phyloP scores from a whole-genome alignment of 2,797 vertebrate species.

The Pangasius larnaudii region DNA sequence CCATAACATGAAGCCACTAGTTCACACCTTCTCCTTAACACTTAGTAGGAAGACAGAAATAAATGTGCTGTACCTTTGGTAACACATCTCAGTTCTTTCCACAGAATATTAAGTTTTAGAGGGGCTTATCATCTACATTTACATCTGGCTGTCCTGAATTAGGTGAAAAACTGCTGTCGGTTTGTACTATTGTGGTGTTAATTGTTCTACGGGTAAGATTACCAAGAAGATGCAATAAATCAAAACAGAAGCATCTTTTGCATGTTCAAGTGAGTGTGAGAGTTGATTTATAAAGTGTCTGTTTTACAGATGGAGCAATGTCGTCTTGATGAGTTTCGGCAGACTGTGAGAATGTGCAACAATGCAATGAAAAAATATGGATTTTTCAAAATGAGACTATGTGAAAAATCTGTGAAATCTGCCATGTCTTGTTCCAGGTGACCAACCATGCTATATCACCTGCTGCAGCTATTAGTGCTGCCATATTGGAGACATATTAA shows the following conservation, averaged over 20 bases:
- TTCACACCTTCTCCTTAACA: constrained; percentile 10
- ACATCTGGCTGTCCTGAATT: not conserved
- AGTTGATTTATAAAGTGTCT: constrained; percentile 58
- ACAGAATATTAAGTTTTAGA: not conserved
- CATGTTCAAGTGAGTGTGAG: constrained; percentile 26
- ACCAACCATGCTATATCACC: constrained; percentile 31
- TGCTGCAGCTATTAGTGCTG: constrained; percentile 28
- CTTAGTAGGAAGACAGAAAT: constrained; percentile 20
- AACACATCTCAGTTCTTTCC: not conserved
- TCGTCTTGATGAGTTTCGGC: constrained; percentile 65
- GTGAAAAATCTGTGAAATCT: constrained; percentile 64
- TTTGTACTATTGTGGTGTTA: constrained; percentile 37
- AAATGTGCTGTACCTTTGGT: constrained; percentile 11
- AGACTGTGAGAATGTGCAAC: constrained; percentile 47
- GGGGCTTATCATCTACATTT: not conserved
- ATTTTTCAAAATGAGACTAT: constrained; percentile 70
- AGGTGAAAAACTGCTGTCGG: constrained; percentile 9
- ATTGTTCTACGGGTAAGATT: constrained; percentile 28
- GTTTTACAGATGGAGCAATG: constrained; percentile 57
- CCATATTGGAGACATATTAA: not conserved
- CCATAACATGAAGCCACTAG: not conserved
- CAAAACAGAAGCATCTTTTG: constrained; percentile 5
- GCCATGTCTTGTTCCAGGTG: constrained; percentile 59
- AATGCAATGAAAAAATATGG: constrained; percentile 67
- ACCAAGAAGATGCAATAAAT: constrained; percentile 18